phyloP scores from a whole-genome alignment of 92 coral and sea anemone species.

The Siderastrea radians region DNA sequence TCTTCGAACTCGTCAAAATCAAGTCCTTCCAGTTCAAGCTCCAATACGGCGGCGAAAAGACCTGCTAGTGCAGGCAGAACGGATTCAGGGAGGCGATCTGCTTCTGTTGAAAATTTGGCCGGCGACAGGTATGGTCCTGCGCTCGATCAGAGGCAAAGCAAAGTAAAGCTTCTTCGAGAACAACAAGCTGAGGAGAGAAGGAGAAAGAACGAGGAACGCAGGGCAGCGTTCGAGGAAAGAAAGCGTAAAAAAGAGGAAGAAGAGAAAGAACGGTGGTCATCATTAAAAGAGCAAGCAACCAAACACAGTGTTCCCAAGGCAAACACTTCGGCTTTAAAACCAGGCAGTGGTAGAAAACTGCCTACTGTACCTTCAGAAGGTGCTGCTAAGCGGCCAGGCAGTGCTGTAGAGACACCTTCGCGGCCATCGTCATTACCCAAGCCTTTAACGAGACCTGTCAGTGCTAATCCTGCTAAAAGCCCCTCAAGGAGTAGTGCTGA shows the following conservation, averaged over 20 bases:
- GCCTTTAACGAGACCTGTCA: conserved; percentile 62
- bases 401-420: conserved; percentile 54
- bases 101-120: conserved; percentile 74
- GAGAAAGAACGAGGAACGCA: conserved; percentile 89
- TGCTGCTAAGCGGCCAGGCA: conserved; percentile 77
- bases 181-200: conserved; percentile 92
- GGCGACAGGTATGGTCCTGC: conserved; percentile 57
- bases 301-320: conserved; percentile 35
- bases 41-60: conserved; percentile 39
- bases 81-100: conserved; percentile 67
- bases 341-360: conserved; percentile 91
- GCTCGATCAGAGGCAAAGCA: conserved; percentile 76
- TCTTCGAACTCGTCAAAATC: conserved; percentile 40
- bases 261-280: conserved; percentile 78
- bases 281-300: conserved; percentile 78
- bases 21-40: conserved; percentile 37
- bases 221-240: conserved; percentile 93
- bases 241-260: conserved; percentile 83
- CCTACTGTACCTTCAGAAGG: conserved; percentile 82
- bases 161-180: conserved; percentile 86
- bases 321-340: conserved; percentile 44
- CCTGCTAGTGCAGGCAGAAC: conserved; percentile 68
- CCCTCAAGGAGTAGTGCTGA: conserved; percentile 66
- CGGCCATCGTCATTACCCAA: conserved; percentile 82
- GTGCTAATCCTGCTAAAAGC: conserved; percentile 69